phyloP scores from a whole-genome alignment of 2,888 invertebrate species.

The Aphidius colemani region DNA sequence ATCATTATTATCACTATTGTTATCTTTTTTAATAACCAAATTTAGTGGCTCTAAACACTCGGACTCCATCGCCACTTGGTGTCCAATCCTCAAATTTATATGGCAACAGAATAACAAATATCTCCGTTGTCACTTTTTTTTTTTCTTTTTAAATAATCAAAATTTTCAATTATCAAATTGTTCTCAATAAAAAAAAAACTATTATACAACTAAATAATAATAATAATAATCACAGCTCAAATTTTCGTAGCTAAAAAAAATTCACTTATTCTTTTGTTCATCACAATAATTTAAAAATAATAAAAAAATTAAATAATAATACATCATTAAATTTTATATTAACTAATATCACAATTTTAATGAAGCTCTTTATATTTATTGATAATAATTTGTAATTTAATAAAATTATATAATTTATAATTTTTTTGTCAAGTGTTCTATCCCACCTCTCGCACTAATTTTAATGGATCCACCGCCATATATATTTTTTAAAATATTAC shows the following conservation, averaged over 20 bases:
- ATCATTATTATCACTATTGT: constrained; percentile 30
- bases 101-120: constrained; percentile 16
- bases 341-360: constrained; percentile 4
- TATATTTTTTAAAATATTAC: constrained; percentile 31
- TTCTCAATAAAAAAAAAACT: background rate
- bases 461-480: constrained; percentile 38
- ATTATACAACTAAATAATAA: no score
- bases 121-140: background rate
- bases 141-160: no score
- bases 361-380: constrained; percentile 22
- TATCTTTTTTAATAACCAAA: constrained; percentile 62
- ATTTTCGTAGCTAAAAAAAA: constrained; percentile 5
- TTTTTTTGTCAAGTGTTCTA: constrained; percentile 32
- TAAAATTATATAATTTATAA: constrained; percentile 4
- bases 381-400: constrained; percentile 10
- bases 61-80: constrained; percentile 56
- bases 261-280: constrained; percentile 1
- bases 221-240: constrained; percentile 5
- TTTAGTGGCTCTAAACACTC: constrained; percentile 63
- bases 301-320: background rate
- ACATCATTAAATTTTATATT: background rate
- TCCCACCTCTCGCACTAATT: constrained; percentile 38
- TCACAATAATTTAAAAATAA: constrained; percentile 4
- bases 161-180: background rate
- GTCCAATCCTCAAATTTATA: constrained; percentile 15